Conservation (phyloP, 2,888 invertebrate species). For the Abrostola tripartita region DNA sequence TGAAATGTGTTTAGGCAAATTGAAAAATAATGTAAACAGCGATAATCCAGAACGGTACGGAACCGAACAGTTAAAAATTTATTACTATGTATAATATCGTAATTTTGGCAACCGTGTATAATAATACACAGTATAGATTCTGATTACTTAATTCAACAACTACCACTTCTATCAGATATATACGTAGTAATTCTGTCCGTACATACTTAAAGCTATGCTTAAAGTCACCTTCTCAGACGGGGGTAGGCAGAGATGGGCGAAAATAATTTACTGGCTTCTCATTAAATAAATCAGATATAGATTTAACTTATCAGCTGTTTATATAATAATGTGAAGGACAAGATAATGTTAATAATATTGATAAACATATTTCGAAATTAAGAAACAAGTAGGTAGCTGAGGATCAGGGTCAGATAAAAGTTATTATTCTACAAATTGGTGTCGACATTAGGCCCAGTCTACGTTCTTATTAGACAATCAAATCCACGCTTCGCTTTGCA, state of each 20-base stretch:
- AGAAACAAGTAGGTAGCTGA: slow-evolving; percentile 7
- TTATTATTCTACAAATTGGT: background rate
- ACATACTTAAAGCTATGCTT: too few species aligned
- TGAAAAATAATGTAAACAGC: background rate
- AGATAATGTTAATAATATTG: slow-evolving; percentile 14
- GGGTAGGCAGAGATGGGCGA: too few species aligned
- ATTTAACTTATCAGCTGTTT: slow-evolving; percentile 4
- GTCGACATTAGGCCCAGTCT: background rate
- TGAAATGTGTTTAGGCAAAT: background rate
- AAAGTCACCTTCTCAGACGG: too few species aligned
- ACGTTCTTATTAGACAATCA: background rate
- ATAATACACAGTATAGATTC: too few species aligned
- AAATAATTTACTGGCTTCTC: too few species aligned
- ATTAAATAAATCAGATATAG: background rate
- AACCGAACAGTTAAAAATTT: background rate
- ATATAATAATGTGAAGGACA: background rate
- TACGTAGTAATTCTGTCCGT: too few species aligned
- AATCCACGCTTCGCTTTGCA: background rate
- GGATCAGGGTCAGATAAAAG: slow-evolving; percentile 42
- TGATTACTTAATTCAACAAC: too few species aligned
- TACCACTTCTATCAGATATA: too few species aligned
- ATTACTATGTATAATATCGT: too few species aligned
- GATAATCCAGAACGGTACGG: background rate
- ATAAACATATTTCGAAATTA: slow-evolving; percentile 29
- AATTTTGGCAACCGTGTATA: too few species aligned